A percentile compares a stretch with the other conserved stretches of the same genome.
These are phyloP conservation scores for Buphagus erythrorhynchus DNA, from an alignment of 2,797 vertebrate genomes.

Conservation along the genomic window DNA sequence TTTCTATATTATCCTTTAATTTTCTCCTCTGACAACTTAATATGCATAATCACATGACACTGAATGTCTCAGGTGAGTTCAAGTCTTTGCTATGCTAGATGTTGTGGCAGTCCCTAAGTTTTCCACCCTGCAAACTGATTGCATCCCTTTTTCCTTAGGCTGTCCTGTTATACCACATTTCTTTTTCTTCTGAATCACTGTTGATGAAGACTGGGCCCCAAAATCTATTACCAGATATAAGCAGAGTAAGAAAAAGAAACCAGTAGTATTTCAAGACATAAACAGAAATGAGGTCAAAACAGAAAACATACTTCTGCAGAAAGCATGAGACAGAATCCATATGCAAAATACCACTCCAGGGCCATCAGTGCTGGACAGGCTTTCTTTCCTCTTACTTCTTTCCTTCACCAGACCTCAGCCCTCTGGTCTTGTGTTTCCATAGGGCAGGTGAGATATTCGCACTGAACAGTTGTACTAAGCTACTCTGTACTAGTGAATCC, in stretches of 20 bases:
- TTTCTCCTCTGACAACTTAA: neutral
- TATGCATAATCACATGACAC: neutral
- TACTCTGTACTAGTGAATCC: neutral
- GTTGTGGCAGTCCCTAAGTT: neutral
- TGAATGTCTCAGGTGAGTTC: neutral
- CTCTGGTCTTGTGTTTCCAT: neutral
- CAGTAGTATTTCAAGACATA: neutral
- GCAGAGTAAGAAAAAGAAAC: neutral
- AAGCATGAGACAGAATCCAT: neutral
- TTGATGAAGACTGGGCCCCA: neutral
- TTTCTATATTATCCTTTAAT: neutral
- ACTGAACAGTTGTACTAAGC: neutral
- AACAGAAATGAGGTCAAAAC: neutral
- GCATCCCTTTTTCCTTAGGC: neutral
- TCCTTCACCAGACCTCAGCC: neutral
- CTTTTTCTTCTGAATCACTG: neutral
- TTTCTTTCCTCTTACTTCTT: neutral
- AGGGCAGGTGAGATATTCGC: neutral
- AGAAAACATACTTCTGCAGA: neutral
- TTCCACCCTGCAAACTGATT: neutral
- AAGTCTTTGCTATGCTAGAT: neutral
- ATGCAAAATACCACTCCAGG: neutral
- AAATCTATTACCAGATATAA: neutral
- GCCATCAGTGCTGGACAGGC: neutral
- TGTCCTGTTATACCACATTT: neutral